Conservation (phyloP, 2,888 invertebrate species). For the Emmelina monodactyla region DNA sequence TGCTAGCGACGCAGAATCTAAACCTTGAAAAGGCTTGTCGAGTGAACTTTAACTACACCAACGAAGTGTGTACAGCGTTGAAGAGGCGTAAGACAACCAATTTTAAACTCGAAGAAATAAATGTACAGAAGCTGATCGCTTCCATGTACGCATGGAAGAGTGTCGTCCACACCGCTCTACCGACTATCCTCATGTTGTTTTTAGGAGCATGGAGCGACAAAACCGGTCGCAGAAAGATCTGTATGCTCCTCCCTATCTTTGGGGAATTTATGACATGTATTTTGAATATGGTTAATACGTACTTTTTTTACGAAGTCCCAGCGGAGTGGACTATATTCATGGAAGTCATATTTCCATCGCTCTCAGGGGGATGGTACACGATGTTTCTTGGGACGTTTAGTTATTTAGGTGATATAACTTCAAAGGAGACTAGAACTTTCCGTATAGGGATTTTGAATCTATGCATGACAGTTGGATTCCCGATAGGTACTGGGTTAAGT, state of each 20-base stretch:
- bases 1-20: constrained; percentile 81
- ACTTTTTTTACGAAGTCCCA: constrained; percentile 60
- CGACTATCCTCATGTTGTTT: constrained; percentile 62
- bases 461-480: constrained; percentile 58
- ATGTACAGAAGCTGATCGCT: constrained; percentile 67
- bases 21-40: constrained; percentile 87
- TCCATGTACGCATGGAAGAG: constrained; percentile 65
- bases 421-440: constrained; percentile 63
- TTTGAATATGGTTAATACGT: constrained; percentile 60
- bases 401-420: constrained; percentile 68
- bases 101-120: constrained; percentile 70
- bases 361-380: constrained; percentile 66
- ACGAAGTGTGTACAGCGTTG: constrained; percentile 75
- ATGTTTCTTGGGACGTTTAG: constrained; percentile 67
- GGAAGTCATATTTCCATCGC: constrained; percentile 58
- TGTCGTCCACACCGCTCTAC: constrained; percentile 59
- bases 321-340: constrained; percentile 61
- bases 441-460: constrained; percentile 63
- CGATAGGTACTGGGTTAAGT: constrained; percentile 51
- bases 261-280: constrained; percentile 61
- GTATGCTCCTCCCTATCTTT: constrained; percentile 64
- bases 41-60: constrained; percentile 76
- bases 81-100: constrained; percentile 73
- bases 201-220: constrained; percentile 72
- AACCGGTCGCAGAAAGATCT: constrained; percentile 64